phyloP scores from a whole-genome alignment of 1,140 invertebrate species.

The Lordiphosa stackelbergi region DNA sequence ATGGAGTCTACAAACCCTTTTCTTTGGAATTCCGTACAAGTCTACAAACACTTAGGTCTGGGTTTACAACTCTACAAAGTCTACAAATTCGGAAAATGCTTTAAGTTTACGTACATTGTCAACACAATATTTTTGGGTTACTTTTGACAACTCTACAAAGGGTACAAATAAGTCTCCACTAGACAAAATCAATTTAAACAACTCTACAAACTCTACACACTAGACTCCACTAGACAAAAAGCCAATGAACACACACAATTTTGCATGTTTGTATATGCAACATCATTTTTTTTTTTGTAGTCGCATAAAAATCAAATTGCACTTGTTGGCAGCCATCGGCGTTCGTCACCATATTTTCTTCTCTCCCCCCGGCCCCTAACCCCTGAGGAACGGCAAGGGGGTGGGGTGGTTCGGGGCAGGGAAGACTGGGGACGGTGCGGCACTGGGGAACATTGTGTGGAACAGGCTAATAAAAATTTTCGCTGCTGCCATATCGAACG shows the following conservation, averaged over 20 bases:
- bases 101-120: no score
- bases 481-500: slow-evolving; percentile 70
- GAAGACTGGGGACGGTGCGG: slow-evolving; percentile 16
- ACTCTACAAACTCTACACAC: slow-evolving; percentile 9
- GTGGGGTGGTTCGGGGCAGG: no score
- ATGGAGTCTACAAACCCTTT: no score
- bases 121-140: no score
- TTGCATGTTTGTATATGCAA: slow-evolving; percentile 4
- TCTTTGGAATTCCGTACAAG: no score
- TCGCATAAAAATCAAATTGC: slow-evolving; percentile 61
- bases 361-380: not conserved
- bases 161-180: slow-evolving; percentile 1
- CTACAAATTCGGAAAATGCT: no score
- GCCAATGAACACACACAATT: no score
- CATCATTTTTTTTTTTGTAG: not conserved
- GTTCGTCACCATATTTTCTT: slow-evolving; percentile 9
- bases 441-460: slow-evolving; percentile 33
- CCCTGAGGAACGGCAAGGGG: not conserved
- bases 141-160: not conserved
- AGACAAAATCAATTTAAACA: not conserved
- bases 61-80: no score
- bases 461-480: slow-evolving; percentile 71
- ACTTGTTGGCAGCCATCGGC: slow-evolving; percentile 65
- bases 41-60: no score
- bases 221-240: slow-evolving; percentile 34